Base-by-base conservation (phyloP, 1,140 invertebrate genomes). In the Nylanderia fulva region DNA sequence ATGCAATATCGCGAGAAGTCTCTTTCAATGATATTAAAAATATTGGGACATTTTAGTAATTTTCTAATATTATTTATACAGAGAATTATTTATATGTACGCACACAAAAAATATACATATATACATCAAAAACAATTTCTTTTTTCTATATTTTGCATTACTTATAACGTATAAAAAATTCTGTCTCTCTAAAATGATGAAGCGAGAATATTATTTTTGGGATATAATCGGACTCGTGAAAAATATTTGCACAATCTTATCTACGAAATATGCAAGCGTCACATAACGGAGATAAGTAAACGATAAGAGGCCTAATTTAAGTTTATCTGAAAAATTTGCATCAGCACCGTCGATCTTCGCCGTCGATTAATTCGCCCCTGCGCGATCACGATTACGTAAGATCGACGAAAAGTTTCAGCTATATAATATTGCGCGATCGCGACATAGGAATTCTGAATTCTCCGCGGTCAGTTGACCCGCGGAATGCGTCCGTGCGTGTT, bases 401-500 rank as follows among this genome's bases (percentile, higher is more conserved):
- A 36, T 33, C 66, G n/a, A 58, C 39, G 54, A 36, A 61, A 45
- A 77, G 66, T 88, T 89, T 87, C 87, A 86, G 68, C 27, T 15
- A n/a, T n/a, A n/a, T n/a, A 42, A 39, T 48, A 71, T 89, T 88
- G 36, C 76, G 54, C 72, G 36, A 77, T 68, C 24, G 54, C 52
- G 11, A 24, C 29, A 33, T 52, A 45, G 69, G 69, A 33, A 33
- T 33, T 33, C 71, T 83, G 88, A 89, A 89, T 79, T 74, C 85
- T 68, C 45, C 75, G 71, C 86, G 85, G 88, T 90, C 86, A 90
- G 88, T 85, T 90, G 88, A 21, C 54, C 76, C 60, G 75, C 74
- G 89, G 86, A 88, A 90, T 90, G 88, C 85, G 58, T 85, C 77
- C 24, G 75, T 54, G 68, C 48, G 84, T 64, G 84, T 88, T 85